Percentiles rank a stretch among this genome's conserved stretches.
These are phyloP conservation scores for Netelia inedita DNA, from an alignment of 2,888 invertebrate genomes.

Conservation along the genomic window DNA sequence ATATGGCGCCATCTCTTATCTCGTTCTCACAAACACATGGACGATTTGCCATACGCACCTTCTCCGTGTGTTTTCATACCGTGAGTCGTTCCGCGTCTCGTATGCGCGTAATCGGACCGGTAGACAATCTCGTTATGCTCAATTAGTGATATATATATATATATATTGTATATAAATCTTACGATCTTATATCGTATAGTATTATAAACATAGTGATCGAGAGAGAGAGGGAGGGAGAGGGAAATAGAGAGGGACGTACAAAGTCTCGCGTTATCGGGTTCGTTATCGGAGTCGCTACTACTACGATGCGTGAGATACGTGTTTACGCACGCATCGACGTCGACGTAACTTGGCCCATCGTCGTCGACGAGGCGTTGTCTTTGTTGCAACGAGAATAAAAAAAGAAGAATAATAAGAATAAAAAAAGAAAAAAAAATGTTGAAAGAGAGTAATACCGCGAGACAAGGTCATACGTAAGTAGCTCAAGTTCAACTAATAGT, in stretches of 20 bases:
- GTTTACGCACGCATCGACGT: slow-evolving; percentile 44
- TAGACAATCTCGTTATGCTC: neutral
- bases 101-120: slow-evolving; percentile 1
- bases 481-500: slow-evolving; percentile 81
- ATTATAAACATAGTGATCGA: neutral
- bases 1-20: neutral
- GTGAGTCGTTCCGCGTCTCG: slow-evolving; percentile 66
- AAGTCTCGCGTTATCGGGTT: slow-evolving; percentile 2
- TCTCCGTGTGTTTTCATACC: slow-evolving; percentile 41
- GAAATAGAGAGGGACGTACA: neutral
- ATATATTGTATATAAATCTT: neutral
- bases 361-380: slow-evolving; percentile 38
- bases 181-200: neutral
- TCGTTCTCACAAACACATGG: neutral
- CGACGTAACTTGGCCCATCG: slow-evolving; percentile 62
- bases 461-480: slow-evolving; percentile 83
- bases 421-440: no score
- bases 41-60: neutral
- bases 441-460: slow-evolving; percentile 63
- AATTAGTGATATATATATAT: neutral
- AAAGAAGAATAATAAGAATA: slow-evolving; percentile 19
- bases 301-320: slow-evolving; percentile 21
- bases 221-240: neutral
- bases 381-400: slow-evolving; percentile 13
- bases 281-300: neutral